Conservation (phyloP, 1,140 invertebrate species). For the Diorhabda sublineata region DNA sequence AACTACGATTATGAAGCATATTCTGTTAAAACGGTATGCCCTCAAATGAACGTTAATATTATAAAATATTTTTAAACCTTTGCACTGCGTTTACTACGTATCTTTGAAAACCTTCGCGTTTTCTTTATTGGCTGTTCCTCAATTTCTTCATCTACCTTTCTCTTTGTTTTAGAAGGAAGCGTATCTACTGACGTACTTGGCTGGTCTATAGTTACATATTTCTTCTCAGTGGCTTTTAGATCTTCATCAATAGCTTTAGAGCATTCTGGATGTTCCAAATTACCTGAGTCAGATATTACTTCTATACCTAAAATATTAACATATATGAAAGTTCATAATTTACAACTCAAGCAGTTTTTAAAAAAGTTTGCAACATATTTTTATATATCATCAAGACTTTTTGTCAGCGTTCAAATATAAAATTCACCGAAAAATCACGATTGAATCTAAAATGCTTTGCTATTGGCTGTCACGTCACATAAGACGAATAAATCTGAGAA, state of each 20-base stretch:
- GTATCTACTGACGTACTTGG: constrained; percentile 12
- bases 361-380: too few species aligned
- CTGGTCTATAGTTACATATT: background rate
- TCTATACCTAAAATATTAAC: background rate
- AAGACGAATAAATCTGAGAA: too few species aligned
- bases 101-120: constrained; percentile 13
- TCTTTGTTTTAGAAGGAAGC: constrained; percentile 4
- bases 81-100: constrained; percentile 16
- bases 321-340: background rate
- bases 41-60: constrained; percentile 7
- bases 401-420: too few species aligned
- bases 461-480: too few species aligned
- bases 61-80: constrained; percentile 13
- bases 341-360: too few species aligned
- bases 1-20: constrained; percentile 22
- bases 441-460: too few species aligned
- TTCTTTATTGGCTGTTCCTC: constrained; percentile 15
- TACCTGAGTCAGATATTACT: constrained; percentile 4
- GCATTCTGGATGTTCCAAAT: background rate
- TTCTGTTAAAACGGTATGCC: constrained; percentile 13
- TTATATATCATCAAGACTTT: too few species aligned
- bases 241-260: background rate
- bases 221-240: constrained; percentile 4
- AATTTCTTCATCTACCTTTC: constrained; percentile 11
- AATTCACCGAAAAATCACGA: too few species aligned